These are phyloP conservation scores for Brachyalestes nurse DNA, from an alignment of 2,797 vertebrate species.

Conservation along the genomic window DNA sequence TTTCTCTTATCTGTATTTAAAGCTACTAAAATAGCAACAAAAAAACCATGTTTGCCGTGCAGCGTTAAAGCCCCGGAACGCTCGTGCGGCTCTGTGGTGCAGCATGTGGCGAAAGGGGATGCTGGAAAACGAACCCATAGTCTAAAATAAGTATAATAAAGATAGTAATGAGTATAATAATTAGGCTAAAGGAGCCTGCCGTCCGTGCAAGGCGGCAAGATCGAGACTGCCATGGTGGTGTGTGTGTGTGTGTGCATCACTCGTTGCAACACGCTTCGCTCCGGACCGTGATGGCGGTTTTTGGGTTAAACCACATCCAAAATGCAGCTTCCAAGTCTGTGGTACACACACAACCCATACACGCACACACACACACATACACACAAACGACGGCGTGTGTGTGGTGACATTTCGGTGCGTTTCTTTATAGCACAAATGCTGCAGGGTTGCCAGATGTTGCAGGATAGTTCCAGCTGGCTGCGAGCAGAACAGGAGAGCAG, in stretches of 20 bases:
- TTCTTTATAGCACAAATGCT: background rate
- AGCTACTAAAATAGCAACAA: background rate
- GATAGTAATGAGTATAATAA: background rate
- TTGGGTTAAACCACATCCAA: background rate
- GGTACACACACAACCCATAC: background rate
- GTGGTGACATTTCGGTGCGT: constrained; percentile 1
- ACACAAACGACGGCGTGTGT: background rate
- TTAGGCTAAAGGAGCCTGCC: background rate
- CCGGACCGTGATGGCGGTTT: constrained; percentile 8
- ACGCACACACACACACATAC: background rate
- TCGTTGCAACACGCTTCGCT: background rate
- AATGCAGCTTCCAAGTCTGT: background rate
- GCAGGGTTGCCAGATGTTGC: constrained; percentile 16
- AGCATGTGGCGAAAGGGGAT: constrained; percentile 19
- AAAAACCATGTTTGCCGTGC: background rate
- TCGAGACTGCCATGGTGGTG: constrained; percentile 1
- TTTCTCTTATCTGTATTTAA: background rate
- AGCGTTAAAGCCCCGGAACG: background rate
- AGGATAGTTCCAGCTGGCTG: constrained; percentile 13
- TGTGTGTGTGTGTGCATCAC: background rate
- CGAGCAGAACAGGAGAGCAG: background rate
- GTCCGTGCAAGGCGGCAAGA: background rate
- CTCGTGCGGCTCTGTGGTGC: constrained; percentile 5
- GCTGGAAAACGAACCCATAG: background rate
- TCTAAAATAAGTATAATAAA: background rate